Evolutionary conservation across 2,888 invertebrate species (phyloP).

Genomic region (Frankliniella intonsa): DNA sequence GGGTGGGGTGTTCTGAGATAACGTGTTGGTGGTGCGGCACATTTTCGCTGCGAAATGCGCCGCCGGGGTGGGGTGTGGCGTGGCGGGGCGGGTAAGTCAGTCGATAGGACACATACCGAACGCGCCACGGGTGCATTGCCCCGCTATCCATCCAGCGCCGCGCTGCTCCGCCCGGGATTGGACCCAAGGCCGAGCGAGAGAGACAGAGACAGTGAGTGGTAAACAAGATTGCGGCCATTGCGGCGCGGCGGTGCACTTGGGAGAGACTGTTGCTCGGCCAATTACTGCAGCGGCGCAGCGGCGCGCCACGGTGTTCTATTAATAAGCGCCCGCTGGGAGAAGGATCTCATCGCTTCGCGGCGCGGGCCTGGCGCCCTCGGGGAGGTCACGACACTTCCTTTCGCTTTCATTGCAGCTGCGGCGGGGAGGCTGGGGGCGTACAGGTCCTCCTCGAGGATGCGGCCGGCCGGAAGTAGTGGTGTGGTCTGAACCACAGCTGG

Average conservation of each 20-base stretch:
- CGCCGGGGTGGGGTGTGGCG: not conserved
- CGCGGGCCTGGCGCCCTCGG: too few relatives aligned
- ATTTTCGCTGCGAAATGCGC: too few relatives aligned
- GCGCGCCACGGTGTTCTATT: too few relatives aligned
- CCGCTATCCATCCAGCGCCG: not conserved
- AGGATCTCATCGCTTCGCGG: too few relatives aligned
- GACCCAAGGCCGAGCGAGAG: constrained; percentile 1
- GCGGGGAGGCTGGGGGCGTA: too few relatives aligned
- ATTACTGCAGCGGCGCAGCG: not conserved
- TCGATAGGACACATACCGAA: not conserved
- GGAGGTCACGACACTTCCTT: not conserved
- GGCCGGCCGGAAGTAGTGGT: too few relatives aligned
- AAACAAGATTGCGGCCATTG: constrained; percentile 23
- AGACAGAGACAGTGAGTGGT: not conserved
- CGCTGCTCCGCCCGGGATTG: not conserved
- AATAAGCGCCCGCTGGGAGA: too few relatives aligned
- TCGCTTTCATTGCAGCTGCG: not conserved
- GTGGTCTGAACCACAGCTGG: too few relatives aligned
- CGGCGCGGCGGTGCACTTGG: not conserved
- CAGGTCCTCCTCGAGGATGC: too few relatives aligned
- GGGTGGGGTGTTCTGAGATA: not conserved
- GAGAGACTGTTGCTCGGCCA: not conserved
- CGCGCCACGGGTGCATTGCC: not conserved
- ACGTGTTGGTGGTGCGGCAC: not conserved
- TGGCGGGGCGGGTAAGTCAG: not conserved